Percentiles rank a stretch among this genome's conserved stretches.
phyloP scores from a whole-genome alignment of 2,888 invertebrate species.

The Harmothoe impar region DNA sequence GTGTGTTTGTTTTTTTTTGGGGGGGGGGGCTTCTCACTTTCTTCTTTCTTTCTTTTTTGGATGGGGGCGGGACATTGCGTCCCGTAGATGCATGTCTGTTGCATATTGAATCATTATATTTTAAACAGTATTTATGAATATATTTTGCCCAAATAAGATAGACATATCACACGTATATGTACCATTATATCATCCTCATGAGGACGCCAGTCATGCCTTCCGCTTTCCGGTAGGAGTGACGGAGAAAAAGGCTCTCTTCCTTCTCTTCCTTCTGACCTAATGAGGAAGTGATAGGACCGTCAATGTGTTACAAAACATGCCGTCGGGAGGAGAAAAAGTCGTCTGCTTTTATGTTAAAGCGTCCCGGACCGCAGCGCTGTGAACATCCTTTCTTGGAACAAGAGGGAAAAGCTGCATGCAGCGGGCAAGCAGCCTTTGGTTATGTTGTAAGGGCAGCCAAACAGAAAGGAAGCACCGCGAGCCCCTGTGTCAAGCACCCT shows the following conservation, averaged over 20 bases:
- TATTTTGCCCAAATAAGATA: too few species aligned
- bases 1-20: too few species aligned
- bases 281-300: conserved; percentile 26
- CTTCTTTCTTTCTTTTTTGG: too few species aligned
- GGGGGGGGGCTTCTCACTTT: too few species aligned
- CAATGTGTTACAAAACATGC: background rate
- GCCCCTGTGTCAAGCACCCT: background rate
- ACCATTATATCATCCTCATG: too few species aligned
- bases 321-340: background rate
- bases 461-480: too few species aligned
- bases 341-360: conserved; percentile 20
- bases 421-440: background rate
- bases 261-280: conserved; percentile 42
- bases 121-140: too few species aligned
- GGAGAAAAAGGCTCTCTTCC: conserved; percentile 9
- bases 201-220: background rate
- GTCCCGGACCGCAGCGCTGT: background rate
- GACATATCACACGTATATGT: too few species aligned
- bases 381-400: background rate
- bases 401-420: background rate
- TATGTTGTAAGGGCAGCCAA: too few species aligned
- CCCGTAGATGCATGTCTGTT: too few species aligned
- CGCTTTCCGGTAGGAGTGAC: background rate
- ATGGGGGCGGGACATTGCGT: too few species aligned
- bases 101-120: too few species aligned